phyloP scores from a whole-genome alignment of 2,888 invertebrate genomes.

The Leptopilina drosophilae region DNA sequence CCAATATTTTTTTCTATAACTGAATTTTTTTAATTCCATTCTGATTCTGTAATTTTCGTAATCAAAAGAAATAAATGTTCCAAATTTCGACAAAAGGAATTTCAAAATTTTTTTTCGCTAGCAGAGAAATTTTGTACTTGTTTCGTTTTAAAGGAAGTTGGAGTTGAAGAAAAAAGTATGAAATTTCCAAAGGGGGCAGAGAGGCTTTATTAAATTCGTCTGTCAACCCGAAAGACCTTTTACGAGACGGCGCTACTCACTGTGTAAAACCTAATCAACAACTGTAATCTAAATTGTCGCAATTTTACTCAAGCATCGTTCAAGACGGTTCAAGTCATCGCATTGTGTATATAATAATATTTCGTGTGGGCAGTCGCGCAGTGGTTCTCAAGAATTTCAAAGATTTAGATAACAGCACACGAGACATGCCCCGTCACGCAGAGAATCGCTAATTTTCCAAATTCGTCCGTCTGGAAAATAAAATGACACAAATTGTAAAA shows the following conservation, averaged over 20 bases:
- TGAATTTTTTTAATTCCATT: too few species aligned
- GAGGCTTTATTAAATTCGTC: constrained; percentile 10
- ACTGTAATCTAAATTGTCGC: constrained; percentile 50
- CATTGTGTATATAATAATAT: constrained; percentile 21
- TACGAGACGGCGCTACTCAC: constrained; percentile 32
- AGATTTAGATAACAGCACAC: background rate
- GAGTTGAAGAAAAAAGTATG: background rate
- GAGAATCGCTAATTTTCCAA: background rate
- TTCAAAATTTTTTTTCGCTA: background rate
- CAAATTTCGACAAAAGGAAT: too few species aligned
- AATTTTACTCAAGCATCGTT: constrained; percentile 34
- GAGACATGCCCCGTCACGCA: constrained; percentile 1
- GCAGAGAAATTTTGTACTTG: background rate
- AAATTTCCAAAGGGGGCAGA: background rate
- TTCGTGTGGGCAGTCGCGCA: constrained; percentile 28
- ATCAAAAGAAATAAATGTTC: too few species aligned
- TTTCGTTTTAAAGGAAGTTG: background rate
- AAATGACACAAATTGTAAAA: too few species aligned
- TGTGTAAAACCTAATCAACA: constrained; percentile 41
- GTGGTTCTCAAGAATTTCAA: constrained; percentile 16
- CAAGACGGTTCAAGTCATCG: constrained; percentile 27
- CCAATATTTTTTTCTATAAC: too few species aligned
- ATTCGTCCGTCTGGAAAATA: background rate
- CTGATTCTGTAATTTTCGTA: too few species aligned
- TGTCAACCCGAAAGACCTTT: background rate